phyloP scores from a whole-genome alignment of 2,888 invertebrate genomes.

The Cheilosia soror region DNA sequence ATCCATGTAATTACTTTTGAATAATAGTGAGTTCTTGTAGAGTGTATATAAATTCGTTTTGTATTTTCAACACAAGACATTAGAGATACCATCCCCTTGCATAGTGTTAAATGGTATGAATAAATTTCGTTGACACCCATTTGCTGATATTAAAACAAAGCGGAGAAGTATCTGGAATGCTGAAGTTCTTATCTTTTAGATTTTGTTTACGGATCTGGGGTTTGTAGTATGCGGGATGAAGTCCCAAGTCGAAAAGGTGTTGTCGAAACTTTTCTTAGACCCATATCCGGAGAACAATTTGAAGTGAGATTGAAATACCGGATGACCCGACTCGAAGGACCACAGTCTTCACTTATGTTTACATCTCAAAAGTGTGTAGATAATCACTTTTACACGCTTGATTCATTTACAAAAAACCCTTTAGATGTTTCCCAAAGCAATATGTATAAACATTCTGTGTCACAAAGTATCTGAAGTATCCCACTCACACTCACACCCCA shows the following conservation, averaged over 20 bases:
- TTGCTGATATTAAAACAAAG: constrained; percentile 31
- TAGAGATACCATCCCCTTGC: background rate
- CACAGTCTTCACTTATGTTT: background rate
- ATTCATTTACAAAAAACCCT: background rate
- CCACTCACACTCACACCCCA: background rate
- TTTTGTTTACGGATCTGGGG: constrained; percentile 18
- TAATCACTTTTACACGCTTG: background rate
- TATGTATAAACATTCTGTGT: background rate
- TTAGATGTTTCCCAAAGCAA: background rate
- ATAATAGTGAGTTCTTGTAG: constrained; percentile 38
- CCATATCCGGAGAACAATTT: constrained; percentile 6
- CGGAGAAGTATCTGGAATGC: constrained; percentile 6
- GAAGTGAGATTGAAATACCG: background rate
- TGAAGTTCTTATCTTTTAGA: constrained; percentile 21
- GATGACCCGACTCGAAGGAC: constrained; percentile 10
- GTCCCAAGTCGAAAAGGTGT: constrained; percentile 13
- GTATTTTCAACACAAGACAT: constrained; percentile 17
- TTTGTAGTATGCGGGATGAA: constrained; percentile 9
- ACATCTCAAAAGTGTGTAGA: background rate
- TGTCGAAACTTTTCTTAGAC: constrained; percentile 12
- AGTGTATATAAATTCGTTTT: constrained; percentile 29
- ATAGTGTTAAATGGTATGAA: constrained; percentile 59
- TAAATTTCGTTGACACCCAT: constrained; percentile 55
- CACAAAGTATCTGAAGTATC: background rate
- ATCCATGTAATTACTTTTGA: constrained; percentile 49